Evolutionary conservation across 2,797 vertebrate species (phyloP).

Genomic region (Acanthis flammea): DNA sequence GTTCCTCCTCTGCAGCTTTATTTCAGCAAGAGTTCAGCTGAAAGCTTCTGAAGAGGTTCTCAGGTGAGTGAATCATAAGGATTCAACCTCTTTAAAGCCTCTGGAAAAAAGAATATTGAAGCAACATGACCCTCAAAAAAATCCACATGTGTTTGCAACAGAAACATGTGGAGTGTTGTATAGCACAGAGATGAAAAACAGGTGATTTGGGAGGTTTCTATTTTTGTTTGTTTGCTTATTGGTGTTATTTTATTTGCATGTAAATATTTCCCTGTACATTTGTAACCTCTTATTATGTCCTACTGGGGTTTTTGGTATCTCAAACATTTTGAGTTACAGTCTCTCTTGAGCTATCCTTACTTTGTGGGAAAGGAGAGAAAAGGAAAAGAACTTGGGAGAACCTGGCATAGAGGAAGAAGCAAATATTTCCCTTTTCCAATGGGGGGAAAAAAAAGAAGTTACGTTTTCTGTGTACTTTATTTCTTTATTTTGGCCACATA

Average conservation of each 20-base stretch:
- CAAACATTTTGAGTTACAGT: not conserved
- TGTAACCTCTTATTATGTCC: not conserved
- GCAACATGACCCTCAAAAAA: not conserved
- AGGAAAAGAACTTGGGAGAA: not conserved
- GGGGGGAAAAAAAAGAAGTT: fast-evolving
- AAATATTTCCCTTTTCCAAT: not conserved
- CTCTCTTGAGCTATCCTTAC: not conserved
- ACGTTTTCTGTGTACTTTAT: fast-evolving
- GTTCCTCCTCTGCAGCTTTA: not conserved
- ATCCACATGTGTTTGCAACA: not conserved
- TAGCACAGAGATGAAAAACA: fast-evolving
- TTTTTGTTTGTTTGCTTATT: not conserved
- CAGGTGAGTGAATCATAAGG: not conserved
- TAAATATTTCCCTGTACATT: not conserved
- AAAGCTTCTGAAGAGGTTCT: not conserved
- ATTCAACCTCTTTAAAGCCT: not conserved
- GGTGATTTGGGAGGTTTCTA: fast-evolving
- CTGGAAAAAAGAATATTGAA: not conserved
- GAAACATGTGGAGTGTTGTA: not conserved
- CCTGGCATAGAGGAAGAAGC: not conserved
- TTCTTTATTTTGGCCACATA: not conserved
- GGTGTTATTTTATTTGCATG: not conserved
- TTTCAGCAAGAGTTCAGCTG: not conserved
- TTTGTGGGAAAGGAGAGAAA: not conserved
- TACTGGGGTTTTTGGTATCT: fast-evolving